These are phyloP conservation scores for Trisateles emortualis DNA, from an alignment of 2,888 invertebrate species.

Conservation along the genomic window DNA sequence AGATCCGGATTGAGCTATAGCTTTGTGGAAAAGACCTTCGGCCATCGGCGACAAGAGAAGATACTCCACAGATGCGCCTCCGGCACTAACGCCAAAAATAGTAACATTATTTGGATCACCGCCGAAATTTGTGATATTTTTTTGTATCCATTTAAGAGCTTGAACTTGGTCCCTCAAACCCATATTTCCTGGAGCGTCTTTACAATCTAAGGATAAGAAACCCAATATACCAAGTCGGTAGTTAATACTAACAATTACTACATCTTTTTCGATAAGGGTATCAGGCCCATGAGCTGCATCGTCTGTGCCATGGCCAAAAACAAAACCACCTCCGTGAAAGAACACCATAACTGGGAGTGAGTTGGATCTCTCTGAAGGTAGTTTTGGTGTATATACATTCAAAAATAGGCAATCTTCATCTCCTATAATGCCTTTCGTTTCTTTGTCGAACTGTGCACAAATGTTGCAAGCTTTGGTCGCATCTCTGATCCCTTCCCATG, in stretches of 20 bases:
- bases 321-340: conserved; percentile 80
- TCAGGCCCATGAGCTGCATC: conserved; percentile 73
- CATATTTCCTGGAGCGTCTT: conserved; percentile 82
- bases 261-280: conserved; percentile 74
- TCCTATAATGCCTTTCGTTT: conserved; percentile 82
- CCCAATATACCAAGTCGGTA: conserved; percentile 80
- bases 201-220: conserved; percentile 71
- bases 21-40: conserved; percentile 83
- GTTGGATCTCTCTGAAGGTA: conserved; percentile 52
- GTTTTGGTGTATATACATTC: conserved; percentile 89
- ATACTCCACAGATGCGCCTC: conserved; percentile 80
- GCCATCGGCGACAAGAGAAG: conserved; percentile 75
- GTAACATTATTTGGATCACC: conserved; percentile 83
- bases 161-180: conserved; percentile 84
- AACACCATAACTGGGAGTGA: conserved; percentile 79
- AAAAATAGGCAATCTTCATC: conserved; percentile 89
- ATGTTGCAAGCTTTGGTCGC: conserved; percentile 88
- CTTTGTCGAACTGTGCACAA: conserved; percentile 88
- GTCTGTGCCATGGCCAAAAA: conserved; percentile 77
- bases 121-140: conserved; percentile 79
- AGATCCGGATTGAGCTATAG: conserved; percentile 85
- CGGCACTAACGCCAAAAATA: conserved; percentile 85
- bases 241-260: conserved; percentile 76
- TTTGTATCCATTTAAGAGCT: conserved; percentile 83
- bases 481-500: conserved; percentile 88